Base-by-base conservation (phyloP, 2,113 vertebrate species). In the Daubentonia madagascariensis region DNA sequence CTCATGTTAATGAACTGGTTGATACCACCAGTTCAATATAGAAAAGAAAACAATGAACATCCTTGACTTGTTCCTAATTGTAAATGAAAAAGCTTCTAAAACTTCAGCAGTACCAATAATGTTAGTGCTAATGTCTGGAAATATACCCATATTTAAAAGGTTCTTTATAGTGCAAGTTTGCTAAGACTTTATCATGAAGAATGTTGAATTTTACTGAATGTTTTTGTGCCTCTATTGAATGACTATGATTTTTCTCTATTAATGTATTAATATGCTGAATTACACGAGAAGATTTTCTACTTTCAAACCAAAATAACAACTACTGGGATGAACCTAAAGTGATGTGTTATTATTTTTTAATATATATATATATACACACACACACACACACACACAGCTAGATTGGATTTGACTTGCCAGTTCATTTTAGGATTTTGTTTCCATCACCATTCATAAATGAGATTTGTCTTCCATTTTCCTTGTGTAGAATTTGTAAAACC, bases 71-170 rank as follows among this genome's bases (percentile, higher is more conserved):
- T 86, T 86, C 52, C 40, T 95, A 59, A 37, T 87, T 93, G 85
- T n/a, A 45, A 94, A n/a, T 54, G 70, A 80, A 89, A 91, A 45
- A 17, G 7, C 78, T 93, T 91, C 54, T 75, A 91, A 83, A 87
- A 54, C 78, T 68, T 93, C 54, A 85, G 5, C 2, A 67, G 35
- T n/a, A 59, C n/a, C 25, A 72, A 45, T 50, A 78, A 83, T 25
- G 61, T 54, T 72, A 63, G 9, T 65, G 12, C 20, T 81, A 28
- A 28, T 40, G 65, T 85, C 75, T 90, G 45, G 18, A 12, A 28
- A 87, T 83, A 72, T 0, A 91, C 6, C 11, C 45, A 93, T 37
- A 87, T 37, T n/a, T 59, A 35, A 78, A 75, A 48, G 43, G 8
- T 84, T 48, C 17, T 50, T 70, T 78, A 12, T 45, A 65, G 3